These are phyloP conservation scores for Ecliptopera silaceata DNA, from an alignment of 2,888 invertebrate species.

Conservation along the genomic window DNA sequence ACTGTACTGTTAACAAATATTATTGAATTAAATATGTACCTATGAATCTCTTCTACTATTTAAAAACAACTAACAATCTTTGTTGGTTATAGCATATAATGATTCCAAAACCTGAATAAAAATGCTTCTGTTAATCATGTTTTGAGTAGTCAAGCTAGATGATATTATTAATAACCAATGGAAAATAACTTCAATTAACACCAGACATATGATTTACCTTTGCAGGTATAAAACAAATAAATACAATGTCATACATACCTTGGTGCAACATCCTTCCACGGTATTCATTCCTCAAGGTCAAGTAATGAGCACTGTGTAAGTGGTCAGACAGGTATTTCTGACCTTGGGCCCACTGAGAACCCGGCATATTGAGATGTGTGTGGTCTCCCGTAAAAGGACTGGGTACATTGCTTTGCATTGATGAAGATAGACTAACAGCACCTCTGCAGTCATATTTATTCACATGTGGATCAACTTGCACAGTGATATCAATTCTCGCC, in stretches of 20 bases:
- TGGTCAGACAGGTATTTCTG: conserved; percentile 87
- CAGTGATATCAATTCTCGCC: conserved; percentile 60
- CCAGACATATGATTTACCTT: not conserved
- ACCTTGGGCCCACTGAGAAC: conserved; percentile 87
- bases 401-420: conserved; percentile 90
- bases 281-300: conserved; percentile 79
- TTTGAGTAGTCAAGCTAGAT: not conserved
- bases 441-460: conserved; percentile 87
- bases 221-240: not conserved
- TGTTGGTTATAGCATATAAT: too few species aligned
- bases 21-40: too few species aligned
- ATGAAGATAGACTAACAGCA: conserved; percentile 85
- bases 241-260: conserved; percentile 55
- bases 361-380: conserved; percentile 90
- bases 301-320: conserved; percentile 86
- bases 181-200: not conserved
- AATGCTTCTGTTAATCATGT: not conserved
- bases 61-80: too few species aligned
- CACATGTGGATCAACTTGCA: conserved; percentile 81
- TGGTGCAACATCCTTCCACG: conserved; percentile 52
- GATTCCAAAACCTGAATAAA: not conserved
- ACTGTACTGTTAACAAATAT: too few species aligned
- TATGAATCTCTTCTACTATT: too few species aligned
- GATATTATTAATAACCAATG: not conserved
- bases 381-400: conserved; percentile 85